Evolutionary conservation across 1,140 invertebrate genomes (phyloP).

Genomic region (Temnothorax longispinosus): DNA sequence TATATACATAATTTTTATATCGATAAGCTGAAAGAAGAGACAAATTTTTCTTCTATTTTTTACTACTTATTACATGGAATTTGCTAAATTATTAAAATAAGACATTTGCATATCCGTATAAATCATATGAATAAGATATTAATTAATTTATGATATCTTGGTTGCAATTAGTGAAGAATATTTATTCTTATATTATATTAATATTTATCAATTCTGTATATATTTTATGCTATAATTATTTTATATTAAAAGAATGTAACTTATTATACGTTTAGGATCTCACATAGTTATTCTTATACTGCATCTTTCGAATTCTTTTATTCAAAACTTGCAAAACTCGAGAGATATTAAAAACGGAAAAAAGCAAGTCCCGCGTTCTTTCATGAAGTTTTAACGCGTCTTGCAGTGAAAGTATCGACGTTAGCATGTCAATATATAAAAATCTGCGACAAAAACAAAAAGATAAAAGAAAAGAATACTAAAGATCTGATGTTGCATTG

Average conservation of each 20-base stretch:
- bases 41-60: neutral
- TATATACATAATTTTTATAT: neutral
- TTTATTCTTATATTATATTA: neutral
- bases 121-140: neutral
- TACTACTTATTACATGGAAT: neutral
- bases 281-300: neutral
- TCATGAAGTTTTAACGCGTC: neutral
- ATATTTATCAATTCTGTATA: neutral
- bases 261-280: neutral
- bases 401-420: neutral
- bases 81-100: neutral
- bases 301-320: neutral
- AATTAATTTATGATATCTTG: neutral
- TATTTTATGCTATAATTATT: neutral
- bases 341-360: neutral
- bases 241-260: neutral
- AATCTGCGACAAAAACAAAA: neutral
- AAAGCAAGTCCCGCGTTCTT: neutral
- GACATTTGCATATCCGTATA: neutral
- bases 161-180: neutral
- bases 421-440: neutral
- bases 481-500: too few relatives aligned
- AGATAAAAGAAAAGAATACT: neutral
- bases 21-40: neutral
- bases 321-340: neutral